Evolutionary conservation across 2,797 vertebrate genomes (phyloP).

Genomic region (Lepus townsendii): DNA sequence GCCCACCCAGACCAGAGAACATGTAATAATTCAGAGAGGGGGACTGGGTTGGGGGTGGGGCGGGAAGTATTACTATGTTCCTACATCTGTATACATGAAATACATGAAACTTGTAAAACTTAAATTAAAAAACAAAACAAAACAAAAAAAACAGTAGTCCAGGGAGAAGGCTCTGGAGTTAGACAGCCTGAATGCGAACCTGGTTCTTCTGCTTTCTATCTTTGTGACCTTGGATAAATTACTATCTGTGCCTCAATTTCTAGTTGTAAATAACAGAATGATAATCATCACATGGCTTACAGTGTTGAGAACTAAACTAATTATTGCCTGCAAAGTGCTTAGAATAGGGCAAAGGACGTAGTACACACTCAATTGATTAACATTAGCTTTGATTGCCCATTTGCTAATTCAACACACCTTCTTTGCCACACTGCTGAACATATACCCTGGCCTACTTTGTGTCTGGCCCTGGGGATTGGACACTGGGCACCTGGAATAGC

Average conservation of each 20-base stretch:
- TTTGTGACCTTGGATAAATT: conserved; percentile 10
- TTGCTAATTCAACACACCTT: background rate
- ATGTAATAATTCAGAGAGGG: background rate
- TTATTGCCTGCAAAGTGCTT: background rate
- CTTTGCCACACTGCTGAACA: background rate
- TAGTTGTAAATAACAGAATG: background rate
- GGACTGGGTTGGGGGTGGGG: no score
- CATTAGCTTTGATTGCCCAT: background rate
- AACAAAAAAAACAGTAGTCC: no score
- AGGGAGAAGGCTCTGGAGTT: background rate
- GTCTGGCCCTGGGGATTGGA: background rate
- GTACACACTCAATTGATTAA: conserved; percentile 13
- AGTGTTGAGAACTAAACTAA: conserved; percentile 38
- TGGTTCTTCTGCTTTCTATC: background rate
- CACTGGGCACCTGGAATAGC: background rate
- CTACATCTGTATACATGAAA: no score
- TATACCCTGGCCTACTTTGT: background rate
- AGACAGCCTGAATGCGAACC: background rate
- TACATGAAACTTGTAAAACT: no score
- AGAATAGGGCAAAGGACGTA: background rate
- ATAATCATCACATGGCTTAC: background rate
- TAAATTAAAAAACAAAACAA: no score
- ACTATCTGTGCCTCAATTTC: background rate
- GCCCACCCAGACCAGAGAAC: background rate
- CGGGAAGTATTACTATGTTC: no score